Evolutionary conservation across 1,140 invertebrate species (phyloP).

Genomic region (Drosophila bocki): DNA sequence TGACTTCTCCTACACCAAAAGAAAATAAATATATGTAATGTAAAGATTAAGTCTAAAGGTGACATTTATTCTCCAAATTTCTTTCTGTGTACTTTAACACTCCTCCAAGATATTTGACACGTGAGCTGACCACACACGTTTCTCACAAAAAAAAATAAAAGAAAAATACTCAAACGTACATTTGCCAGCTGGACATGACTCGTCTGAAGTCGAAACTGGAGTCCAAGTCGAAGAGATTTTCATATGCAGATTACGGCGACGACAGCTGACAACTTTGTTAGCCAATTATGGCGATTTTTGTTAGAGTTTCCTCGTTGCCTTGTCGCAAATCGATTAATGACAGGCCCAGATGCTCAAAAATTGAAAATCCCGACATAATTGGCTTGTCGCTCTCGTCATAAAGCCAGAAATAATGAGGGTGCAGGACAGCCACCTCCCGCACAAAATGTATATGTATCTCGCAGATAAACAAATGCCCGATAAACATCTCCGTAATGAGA

Average conservation of each 20-base stretch:
- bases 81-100: background rate
- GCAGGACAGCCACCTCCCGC: slow-evolving; percentile 42
- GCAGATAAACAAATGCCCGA: slow-evolving; percentile 65
- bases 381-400: slow-evolving; percentile 68
- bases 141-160: background rate
- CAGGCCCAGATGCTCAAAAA: slow-evolving; percentile 16
- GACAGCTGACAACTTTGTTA: slow-evolving; percentile 57
- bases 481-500: slow-evolving; percentile 77
- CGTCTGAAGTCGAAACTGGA: slow-evolving; percentile 30
- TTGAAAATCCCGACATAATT: slow-evolving; percentile 74
- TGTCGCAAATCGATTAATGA: slow-evolving; percentile 61
- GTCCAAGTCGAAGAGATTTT: slow-evolving; percentile 18
- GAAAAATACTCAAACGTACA: slow-evolving; percentile 1
- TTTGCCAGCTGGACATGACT: slow-evolving; percentile 69
- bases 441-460: slow-evolving; percentile 33
- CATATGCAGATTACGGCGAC: slow-evolving; percentile 62
- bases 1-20: background rate
- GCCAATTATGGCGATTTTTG: slow-evolving; percentile 58
- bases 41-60: background rate
- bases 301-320: slow-evolving; percentile 18
- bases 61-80: background rate
- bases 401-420: slow-evolving; percentile 81
- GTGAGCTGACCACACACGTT: slow-evolving; percentile 64
- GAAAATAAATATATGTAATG: background rate
- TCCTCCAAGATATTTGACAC: slow-evolving; percentile 57